Base-by-base conservation (phyloP, 2,888 invertebrate species). In the Chromoteleia sp. region DNA sequence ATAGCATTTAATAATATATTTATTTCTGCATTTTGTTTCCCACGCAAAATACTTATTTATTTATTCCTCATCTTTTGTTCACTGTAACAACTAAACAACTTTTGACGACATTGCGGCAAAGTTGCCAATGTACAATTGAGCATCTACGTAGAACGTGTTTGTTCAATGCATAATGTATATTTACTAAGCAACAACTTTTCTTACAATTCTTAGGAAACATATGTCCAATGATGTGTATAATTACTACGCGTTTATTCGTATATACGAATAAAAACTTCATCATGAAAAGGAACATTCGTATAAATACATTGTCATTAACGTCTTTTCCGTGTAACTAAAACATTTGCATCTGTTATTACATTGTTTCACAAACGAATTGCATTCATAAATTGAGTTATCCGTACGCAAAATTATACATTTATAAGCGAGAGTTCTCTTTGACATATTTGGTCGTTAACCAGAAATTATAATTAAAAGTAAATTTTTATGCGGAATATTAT, bases 291-390 rank as follows among this genome's bases (percentile, higher is more conserved):
- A 15, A 10, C n/a, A 25, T 25, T 29, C 29, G 25, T 45, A 59
- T 25, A 25, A 25, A 59, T 43, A 15, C 25, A 43, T 41, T 41
- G 19, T 14, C 59, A 29, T 12, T 10, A 25, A 43, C 41, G n/a
- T 8, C 59, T 25, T 56, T 56, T 56, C n/a, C 8, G n/a, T 21
- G 17, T 19, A 39, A 58, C 58, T 21, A 15, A 41, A 45, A 39
- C 43, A 61, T 61, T 61, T 45, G 43, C 45, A 61, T 61, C 5
- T 17, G 17, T 41, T 59, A 59, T 61, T 61, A 45, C 45, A 43
- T 61, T 61, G 29, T 45, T 14, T 25, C 19, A 14, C 41, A 59
- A 41, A 59, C 14, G 59, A 59, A 25, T 39, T 21, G n/a, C 19
- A 19, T 36, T 36, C 30, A 39, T 1, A 39, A 56, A 39, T 56